phyloP scores from a whole-genome alignment of 2,113 vertebrate genomes.

The Nothobranchius furzeri region DNA sequence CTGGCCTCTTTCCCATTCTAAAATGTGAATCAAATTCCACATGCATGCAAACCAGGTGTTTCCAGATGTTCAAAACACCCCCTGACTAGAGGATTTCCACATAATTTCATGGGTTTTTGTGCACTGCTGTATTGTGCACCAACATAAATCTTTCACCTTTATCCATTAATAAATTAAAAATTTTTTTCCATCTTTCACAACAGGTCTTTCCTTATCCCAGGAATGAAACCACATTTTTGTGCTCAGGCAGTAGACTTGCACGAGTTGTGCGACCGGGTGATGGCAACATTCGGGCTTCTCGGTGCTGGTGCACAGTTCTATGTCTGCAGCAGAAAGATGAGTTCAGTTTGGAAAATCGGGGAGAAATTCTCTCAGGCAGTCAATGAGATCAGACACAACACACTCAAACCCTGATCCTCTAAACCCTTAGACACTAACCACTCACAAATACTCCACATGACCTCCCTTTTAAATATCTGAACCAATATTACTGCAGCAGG shows the following conservation, averaged over 20 bases:
- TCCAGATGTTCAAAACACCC: background rate
- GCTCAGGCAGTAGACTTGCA: too few species aligned
- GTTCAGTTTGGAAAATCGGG: too few species aligned
- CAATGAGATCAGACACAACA: too few species aligned
- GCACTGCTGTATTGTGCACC: background rate
- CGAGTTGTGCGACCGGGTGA: too few species aligned
- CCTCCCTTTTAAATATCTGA: too few species aligned
- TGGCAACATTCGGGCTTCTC: too few species aligned
- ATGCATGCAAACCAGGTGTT: conserved; percentile 8
- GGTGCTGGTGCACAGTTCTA: too few species aligned
- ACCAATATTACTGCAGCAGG: background rate
- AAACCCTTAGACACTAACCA: too few species aligned
- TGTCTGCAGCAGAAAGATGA: too few species aligned
- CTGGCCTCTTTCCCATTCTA: background rate
- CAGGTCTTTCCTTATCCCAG: background rate
- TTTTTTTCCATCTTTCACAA: background rate
- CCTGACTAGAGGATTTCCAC: background rate
- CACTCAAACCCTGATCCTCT: too few species aligned
- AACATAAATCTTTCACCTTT: background rate
- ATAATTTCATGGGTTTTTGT: background rate
- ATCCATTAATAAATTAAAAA: background rate
- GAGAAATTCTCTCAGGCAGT: too few species aligned
- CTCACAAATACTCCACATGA: too few species aligned
- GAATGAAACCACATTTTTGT: background rate
- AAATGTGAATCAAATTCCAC: background rate